phyloP scores from a whole-genome alignment of 1,140 invertebrate species.

The Apocrypta bakeri region DNA sequence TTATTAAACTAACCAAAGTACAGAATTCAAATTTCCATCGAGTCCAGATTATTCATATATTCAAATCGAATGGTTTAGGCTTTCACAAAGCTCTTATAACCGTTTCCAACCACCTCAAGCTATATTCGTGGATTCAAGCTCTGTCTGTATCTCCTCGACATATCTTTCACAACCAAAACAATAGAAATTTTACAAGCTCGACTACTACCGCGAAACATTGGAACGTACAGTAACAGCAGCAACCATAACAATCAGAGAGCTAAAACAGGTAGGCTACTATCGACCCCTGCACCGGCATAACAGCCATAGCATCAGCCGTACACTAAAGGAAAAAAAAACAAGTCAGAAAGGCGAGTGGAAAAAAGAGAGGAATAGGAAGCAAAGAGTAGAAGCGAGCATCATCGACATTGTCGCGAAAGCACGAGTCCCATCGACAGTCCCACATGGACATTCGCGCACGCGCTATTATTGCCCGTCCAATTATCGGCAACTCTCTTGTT shows the following conservation, averaged over 20 bases:
- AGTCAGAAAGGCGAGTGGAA: not conserved
- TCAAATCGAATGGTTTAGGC: no score
- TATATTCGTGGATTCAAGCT: no score
- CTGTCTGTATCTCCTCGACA: not conserved
- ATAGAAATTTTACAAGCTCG: conserved; percentile 38
- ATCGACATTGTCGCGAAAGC: conserved; percentile 35
- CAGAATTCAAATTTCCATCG: no score
- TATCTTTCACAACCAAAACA: conserved; percentile 1
- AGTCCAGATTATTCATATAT: no score
- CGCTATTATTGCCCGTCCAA: conserved; percentile 50
- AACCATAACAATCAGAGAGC: conserved; percentile 37
- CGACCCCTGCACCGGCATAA: not conserved
- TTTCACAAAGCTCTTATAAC: not conserved
- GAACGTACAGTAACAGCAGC: not conserved
- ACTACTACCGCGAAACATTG: not conserved
- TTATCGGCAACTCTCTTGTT: conserved; percentile 44
- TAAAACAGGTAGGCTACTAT: conserved; percentile 28
- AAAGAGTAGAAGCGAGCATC: conserved; percentile 27
- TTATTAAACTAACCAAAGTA: no score
- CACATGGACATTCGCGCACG: conserved; percentile 6
- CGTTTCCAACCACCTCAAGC: not conserved
- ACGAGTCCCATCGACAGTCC: conserved; percentile 28
- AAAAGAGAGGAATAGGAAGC: not conserved
- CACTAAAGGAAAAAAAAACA: conserved; percentile 26
- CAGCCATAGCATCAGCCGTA: no score